phyloP scores from a whole-genome alignment of 2,888 invertebrate species.

The Eristalinus sepulchralis region DNA sequence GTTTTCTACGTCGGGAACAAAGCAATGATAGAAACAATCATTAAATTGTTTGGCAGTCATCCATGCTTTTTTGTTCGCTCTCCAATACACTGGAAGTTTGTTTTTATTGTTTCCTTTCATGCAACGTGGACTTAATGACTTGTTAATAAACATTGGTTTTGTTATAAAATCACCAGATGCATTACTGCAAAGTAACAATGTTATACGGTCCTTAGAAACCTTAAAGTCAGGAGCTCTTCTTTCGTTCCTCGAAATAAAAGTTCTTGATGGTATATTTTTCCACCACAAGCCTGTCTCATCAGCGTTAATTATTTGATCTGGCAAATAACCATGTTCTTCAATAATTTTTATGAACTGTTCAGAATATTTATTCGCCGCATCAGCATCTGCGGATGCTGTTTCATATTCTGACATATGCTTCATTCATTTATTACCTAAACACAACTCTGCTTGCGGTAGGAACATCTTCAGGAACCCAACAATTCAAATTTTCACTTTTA shows the following conservation, averaged over 20 bases:
- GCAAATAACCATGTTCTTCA: too few relatives aligned
- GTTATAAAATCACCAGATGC: slow-evolving; percentile 10
- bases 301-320: too few relatives aligned
- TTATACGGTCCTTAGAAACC: slow-evolving; percentile 14
- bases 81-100: slow-evolving; percentile 21
- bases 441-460: too few relatives aligned
- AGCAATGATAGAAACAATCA: slow-evolving; percentile 34
- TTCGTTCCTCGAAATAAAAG: slow-evolving; percentile 18
- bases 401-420: too few relatives aligned
- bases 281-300: not conserved
- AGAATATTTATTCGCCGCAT: too few relatives aligned
- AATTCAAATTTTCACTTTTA: too few relatives aligned
- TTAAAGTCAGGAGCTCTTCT: slow-evolving; percentile 3
- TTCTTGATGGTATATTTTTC: slow-evolving; percentile 4
- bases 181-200: slow-evolving; percentile 6
- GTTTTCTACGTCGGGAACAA: slow-evolving; percentile 29
- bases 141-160: not conserved
- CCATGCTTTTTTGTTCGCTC: slow-evolving; percentile 22
- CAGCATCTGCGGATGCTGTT: too few relatives aligned
- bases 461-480: too few relatives aligned
- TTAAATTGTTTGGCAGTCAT: slow-evolving; percentile 26
- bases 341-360: too few relatives aligned
- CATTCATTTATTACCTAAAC: too few relatives aligned
- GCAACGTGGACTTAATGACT: not conserved
- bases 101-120: slow-evolving; percentile 19